Evolutionary conservation across 2,113 vertebrate genomes (phyloP).

Genomic region (Apteryx mantelli): DNA sequence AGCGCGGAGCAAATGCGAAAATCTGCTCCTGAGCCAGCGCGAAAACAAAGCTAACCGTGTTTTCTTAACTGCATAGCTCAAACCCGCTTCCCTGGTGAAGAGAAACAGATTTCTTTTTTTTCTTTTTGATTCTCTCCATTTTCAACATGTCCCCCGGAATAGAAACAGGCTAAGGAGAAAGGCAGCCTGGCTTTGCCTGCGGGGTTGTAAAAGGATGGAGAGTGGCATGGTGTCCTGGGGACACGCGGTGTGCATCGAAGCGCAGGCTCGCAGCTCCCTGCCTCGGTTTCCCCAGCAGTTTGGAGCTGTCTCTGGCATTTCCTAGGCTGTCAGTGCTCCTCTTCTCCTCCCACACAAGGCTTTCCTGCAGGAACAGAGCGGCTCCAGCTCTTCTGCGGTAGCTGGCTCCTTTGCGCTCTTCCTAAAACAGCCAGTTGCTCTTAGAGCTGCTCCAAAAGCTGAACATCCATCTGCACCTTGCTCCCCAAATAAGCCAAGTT

Average conservation of each 20-base stretch:
- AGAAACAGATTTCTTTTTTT: background rate
- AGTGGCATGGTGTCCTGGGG: background rate
- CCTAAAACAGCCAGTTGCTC: background rate
- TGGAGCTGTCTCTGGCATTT: background rate
- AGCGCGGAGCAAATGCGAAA: background rate
- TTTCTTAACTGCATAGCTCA: background rate
- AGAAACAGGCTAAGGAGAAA: slow-evolving; percentile 11
- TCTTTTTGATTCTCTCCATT: background rate
- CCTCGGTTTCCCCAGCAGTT: background rate
- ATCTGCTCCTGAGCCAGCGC: background rate
- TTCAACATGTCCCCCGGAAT: background rate
- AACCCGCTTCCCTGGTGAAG: background rate
- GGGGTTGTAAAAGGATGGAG: background rate
- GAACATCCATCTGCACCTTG: background rate
- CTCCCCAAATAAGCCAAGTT: background rate
- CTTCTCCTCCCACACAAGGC: background rate
- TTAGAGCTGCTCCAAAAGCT: background rate
- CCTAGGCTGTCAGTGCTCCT: background rate
- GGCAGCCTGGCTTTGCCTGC: background rate
- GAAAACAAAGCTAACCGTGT: background rate
- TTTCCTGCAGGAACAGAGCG: background rate
- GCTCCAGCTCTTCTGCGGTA: background rate
- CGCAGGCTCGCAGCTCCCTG: background rate
- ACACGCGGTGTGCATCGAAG: background rate
- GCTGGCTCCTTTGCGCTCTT: background rate